Evolutionary conservation across 2,797 vertebrate genomes (phyloP).

Genomic region (Ispidina picta): DNA sequence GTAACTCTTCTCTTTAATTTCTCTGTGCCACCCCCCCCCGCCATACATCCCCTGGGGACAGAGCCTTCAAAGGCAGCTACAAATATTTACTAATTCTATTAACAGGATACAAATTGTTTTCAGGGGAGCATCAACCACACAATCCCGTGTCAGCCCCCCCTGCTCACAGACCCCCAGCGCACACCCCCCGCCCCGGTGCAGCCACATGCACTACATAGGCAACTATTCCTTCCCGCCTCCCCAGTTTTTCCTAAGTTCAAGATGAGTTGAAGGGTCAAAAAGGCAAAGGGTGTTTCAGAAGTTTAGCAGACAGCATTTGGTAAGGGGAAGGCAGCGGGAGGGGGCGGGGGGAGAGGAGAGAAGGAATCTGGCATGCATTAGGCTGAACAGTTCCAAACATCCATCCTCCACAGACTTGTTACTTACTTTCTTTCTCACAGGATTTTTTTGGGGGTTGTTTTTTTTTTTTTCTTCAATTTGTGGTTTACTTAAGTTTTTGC

Average conservation of each 20-base stretch:
- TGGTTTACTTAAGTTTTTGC: conserved; percentile 54
- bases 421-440: conserved; percentile 63
- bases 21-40: background rate
- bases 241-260: conserved; percentile 82
- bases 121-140: conserved; percentile 65
- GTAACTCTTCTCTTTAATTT: conserved; percentile 33
- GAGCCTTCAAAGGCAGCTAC: conserved; percentile 75
- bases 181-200: background rate
- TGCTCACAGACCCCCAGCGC: background rate
- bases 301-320: conserved; percentile 83
- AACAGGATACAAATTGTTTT: conserved; percentile 74
- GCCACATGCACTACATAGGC: background rate
- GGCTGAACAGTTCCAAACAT: conserved; percentile 73
- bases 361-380: conserved; percentile 79
- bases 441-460: background rate
- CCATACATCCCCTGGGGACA: conserved; percentile 69
- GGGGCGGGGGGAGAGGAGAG: conserved; percentile 35
- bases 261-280: conserved; percentile 87
- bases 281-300: conserved; percentile 85
- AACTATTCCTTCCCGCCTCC: conserved; percentile 55
- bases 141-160: conserved; percentile 33
- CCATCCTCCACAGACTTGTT: conserved; percentile 72
- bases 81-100: conserved; percentile 85
- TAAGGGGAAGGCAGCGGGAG: conserved; percentile 59
- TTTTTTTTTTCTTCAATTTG: conserved; percentile 22